Base-by-base conservation (phyloP, 2,113 vertebrate genomes). In the Oreochromis niloticus region DNA sequence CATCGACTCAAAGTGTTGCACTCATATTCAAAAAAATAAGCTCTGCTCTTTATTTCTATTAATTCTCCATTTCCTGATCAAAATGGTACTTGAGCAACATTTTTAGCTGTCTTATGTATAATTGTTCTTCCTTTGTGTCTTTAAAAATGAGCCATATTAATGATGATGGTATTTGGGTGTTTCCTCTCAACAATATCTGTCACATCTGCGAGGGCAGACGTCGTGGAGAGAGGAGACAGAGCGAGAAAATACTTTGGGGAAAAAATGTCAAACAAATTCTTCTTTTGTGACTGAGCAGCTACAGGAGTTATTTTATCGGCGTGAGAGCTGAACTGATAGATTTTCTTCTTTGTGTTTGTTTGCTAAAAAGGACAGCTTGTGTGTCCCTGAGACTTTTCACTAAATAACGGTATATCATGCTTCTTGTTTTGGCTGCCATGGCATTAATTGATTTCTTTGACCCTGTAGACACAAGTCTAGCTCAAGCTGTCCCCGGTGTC, bases 231-330 rank as follows among this genome's bases (percentile, higher is more conserved):
- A 63, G 9, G 30, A 34, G 30, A 1, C 56, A 59, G 56, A 27
- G 24, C 1, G 1, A 34, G 32, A 39, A 41, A 41, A 39, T 66
- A n/a, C 61, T 39, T 36, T 66, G 57, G 14, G 14, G 8, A 6
- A 0, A 36, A 66, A n/a, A 66, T 12, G 32, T 36, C 32, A 36
- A 36, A 36, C 59, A 1, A 66, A 24, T 34, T 63, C 16, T 34
- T 34, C 5, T 63, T 63, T 71, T 4, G 5, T 24, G 12, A 9
- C 66, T 71, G 39, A 71, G 24, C 22, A 6, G 13, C 36, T 71
- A 16, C 39, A 16, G 39, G 1, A 43, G 7, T 43, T 24, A 43
- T 43, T 71, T 71, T 16, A 71, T 43, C 0, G 1, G 4, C 0
- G 2, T 9, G n/a, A 24, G 19, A 2, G 59, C 16, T 63, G 6